These are phyloP conservation scores for Syngnathoides biaculeatus DNA, from an alignment of 2,113 vertebrate genomes.

Conservation along the genomic window DNA sequence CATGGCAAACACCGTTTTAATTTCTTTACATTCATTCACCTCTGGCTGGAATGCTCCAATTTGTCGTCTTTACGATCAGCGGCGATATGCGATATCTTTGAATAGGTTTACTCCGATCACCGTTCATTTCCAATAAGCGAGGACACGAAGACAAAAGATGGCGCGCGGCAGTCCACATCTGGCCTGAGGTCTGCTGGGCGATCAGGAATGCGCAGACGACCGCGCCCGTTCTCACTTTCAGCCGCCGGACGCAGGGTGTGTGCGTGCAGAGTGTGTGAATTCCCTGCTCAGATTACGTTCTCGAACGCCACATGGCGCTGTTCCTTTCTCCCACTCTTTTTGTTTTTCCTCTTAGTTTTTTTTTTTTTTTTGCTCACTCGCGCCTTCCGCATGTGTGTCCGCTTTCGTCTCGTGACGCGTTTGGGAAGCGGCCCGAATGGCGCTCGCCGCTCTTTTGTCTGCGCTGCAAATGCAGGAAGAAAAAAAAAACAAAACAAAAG, in stretches of 20 bases:
- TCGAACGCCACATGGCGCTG: slow-evolving; percentile 34
- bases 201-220: slow-evolving; percentile 65
- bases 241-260: slow-evolving; percentile 52
- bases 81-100: too few relatives aligned
- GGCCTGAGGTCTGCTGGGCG: slow-evolving; percentile 50
- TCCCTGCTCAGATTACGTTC: slow-evolving; percentile 57
- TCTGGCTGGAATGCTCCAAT: too few relatives aligned
- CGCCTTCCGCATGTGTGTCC: neutral
- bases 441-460: neutral
- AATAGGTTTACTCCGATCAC: too few relatives aligned
- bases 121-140: too few relatives aligned
- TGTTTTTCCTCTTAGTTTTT: slow-evolving; percentile 21
- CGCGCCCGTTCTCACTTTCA: slow-evolving; percentile 60
- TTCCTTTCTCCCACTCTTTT: slow-evolving; percentile 49
- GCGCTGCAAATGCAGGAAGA: neutral
- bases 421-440: neutral
- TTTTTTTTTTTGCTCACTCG: neutral
- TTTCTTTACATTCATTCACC: too few relatives aligned
- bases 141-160: slow-evolving; percentile 6
- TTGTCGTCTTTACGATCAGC: too few relatives aligned
- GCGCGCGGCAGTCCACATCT: slow-evolving; percentile 43
- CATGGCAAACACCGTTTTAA: too few relatives aligned
- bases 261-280: slow-evolving; percentile 35
- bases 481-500: slow-evolving; percentile 10
- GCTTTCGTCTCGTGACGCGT: neutral